phyloP scores from a whole-genome alignment of 1,140 invertebrate species.

The Anagrus nilaparvatae region DNA sequence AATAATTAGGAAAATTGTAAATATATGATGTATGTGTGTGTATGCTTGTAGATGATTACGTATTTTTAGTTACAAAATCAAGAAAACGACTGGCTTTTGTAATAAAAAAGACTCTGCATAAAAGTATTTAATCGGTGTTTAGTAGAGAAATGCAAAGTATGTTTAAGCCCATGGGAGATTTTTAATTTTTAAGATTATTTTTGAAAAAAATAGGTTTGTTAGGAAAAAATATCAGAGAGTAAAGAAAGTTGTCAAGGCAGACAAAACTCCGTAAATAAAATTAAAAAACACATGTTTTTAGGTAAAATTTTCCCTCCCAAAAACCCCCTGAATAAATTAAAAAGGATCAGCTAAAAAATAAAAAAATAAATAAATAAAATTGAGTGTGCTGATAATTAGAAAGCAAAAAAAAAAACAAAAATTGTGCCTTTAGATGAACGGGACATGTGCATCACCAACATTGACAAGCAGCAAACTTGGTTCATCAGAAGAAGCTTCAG shows the following conservation, averaged over 20 bases:
- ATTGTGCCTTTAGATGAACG: conserved; percentile 77
- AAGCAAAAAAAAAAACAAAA: background rate
- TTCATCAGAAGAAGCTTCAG: conserved; percentile 20
- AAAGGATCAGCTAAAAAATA: background rate
- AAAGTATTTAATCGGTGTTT: too few species aligned
- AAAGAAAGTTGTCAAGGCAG: conserved; percentile 26
- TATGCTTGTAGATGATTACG: too few species aligned
- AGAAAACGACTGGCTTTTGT: conserved; percentile 36
- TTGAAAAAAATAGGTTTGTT: background rate
- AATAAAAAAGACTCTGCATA: conserved; percentile 36
- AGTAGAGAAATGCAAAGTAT: too few species aligned
- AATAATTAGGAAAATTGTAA: too few species aligned
- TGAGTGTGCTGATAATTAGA: background rate
- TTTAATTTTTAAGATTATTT: too few species aligned
- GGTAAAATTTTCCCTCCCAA: too few species aligned
- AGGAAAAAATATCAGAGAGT: background rate
- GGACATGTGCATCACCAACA: conserved; percentile 59
- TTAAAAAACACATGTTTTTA: too few species aligned
- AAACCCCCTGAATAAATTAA: background rate
- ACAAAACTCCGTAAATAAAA: conserved; percentile 15
- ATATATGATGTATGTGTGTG: too few species aligned
- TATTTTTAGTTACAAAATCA: too few species aligned
- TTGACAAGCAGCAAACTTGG: conserved; percentile 27
- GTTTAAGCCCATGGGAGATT: too few species aligned
- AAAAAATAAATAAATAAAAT: background rate